Evolutionary conservation across 2,113 vertebrate genomes (phyloP).

Genomic region (Chaenocephalus aceratus): DNA sequence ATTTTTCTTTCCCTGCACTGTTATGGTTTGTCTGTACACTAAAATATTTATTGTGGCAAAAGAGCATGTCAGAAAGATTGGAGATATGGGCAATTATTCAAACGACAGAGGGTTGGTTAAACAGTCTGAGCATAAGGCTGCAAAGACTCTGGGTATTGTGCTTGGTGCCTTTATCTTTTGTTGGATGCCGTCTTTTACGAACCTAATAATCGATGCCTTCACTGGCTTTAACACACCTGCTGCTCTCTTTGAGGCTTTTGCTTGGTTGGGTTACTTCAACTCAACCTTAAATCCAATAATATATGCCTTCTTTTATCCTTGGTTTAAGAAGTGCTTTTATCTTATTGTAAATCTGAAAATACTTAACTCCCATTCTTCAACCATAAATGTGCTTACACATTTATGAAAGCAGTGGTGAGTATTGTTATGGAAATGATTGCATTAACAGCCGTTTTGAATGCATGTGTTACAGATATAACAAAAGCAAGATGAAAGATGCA

Average conservation of each 20-base stretch:
- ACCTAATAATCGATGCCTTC: not conserved
- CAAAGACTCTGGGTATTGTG: slow-evolving; percentile 37
- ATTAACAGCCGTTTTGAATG: not conserved
- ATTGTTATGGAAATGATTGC: not conserved
- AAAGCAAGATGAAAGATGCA: not conserved
- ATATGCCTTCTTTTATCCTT: slow-evolving; percentile 32
- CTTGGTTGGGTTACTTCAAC: slow-evolving; percentile 38
- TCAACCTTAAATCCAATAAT: slow-evolving; percentile 31
- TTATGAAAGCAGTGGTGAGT: not conserved
- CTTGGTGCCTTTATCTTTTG: slow-evolving; percentile 30
- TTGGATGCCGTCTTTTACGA: slow-evolving; percentile 27
- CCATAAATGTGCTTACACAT: not conserved
- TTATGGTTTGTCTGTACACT: slow-evolving; percentile 27
- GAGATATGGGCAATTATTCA: not conserved
- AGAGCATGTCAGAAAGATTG: slow-evolving; percentile 27
- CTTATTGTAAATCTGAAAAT: slow-evolving; percentile 9
- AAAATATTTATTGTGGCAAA: slow-evolving; percentile 26
- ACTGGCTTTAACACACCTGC: slow-evolving; percentile 14
- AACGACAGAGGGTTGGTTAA: slow-evolving; percentile 9
- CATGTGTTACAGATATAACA: no score
- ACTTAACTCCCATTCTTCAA: slow-evolving; percentile 4
- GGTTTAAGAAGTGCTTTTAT: slow-evolving; percentile 18
- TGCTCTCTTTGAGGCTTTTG: slow-evolving; percentile 10
- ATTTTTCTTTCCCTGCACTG: slow-evolving; percentile 20
- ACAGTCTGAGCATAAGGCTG: slow-evolving; percentile 34